Percentiles rank a stretch among this genome's conserved stretches.
Conservation (phyloP, 2,113 vertebrate species). For the Anarrhichthys ocellatus region DNA sequence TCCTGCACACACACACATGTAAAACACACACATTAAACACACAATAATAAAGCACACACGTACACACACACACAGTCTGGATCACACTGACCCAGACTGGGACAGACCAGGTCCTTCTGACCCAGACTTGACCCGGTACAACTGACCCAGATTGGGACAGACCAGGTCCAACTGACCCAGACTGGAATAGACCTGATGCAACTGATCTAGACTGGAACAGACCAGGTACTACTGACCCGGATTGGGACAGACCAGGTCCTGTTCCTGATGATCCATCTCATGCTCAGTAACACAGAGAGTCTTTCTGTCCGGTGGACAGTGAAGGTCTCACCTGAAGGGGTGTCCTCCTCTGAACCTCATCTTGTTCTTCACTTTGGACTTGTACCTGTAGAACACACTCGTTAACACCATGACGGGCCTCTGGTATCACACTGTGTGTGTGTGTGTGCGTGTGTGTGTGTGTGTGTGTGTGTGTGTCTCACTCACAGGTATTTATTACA, state of each 20-base stretch:
- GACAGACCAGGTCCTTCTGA: not conserved
- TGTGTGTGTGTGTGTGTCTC: not conserved
- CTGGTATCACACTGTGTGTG: not conserved
- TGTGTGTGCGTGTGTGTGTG: not conserved
- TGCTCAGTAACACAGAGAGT: not conserved
- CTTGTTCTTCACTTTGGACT: conserved; percentile 89
- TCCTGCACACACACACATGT: conserved; percentile 64
- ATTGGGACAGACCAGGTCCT: not conserved
- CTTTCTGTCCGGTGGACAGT: too few relatives aligned
- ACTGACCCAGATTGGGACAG: too few relatives aligned
- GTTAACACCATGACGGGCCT: not conserved
- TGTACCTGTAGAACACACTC: conserved; percentile 82
- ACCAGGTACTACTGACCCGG: not conserved
- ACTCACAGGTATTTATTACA: conserved; percentile 90
- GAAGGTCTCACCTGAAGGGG: conserved; percentile 88
- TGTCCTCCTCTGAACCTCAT: conserved; percentile 88
- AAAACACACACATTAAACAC: conserved; percentile 5
- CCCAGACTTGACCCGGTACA: too few relatives aligned
- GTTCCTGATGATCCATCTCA: not conserved
- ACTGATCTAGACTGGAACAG: too few relatives aligned
- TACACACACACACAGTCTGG: not conserved
- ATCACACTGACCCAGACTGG: not conserved
- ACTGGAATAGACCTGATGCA: too few relatives aligned
- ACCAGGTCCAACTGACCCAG: too few relatives aligned
- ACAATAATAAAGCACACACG: not conserved